Percentiles rank a stretch among this genome's conserved stretches.
Evolutionary conservation across 2,888 invertebrate species (phyloP).

Genomic region (Torymus texanus): DNA sequence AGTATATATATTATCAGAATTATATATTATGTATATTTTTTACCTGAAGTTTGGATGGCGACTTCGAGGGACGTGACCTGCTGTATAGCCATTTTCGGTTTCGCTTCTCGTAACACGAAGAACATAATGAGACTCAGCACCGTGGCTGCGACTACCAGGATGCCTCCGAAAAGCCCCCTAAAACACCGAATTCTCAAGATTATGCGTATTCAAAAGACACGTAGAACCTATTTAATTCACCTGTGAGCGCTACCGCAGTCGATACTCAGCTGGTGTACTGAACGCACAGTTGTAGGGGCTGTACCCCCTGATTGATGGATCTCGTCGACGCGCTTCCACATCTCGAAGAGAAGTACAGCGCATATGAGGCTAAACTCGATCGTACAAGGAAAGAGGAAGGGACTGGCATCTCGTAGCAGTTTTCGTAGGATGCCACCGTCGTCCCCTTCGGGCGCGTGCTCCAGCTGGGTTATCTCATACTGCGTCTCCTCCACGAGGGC

Average conservation of each 20-base stretch:
- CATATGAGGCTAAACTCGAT: conserved; percentile 95
- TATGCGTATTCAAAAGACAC: not conserved
- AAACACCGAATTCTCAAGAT: conserved; percentile 55
- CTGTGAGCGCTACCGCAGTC: conserved; percentile 91
- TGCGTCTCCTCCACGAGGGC: conserved; percentile 89
- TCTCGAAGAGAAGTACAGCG: conserved; percentile 86
- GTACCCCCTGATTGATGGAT: conserved; percentile 70
- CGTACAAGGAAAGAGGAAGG: conserved; percentile 92
- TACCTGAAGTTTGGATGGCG: conserved; percentile 67
- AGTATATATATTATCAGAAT: not conserved
- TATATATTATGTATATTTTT: not conserved
- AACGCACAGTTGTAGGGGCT: conserved; percentile 66
- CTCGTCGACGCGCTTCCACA: conserved; percentile 90
- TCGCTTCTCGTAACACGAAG: conserved; percentile 85
- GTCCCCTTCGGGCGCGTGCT: conserved; percentile 65
- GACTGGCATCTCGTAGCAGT: conserved; percentile 77
- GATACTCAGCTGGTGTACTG: conserved; percentile 76
- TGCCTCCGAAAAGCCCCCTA: conserved; percentile 83
- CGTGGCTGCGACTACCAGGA: conserved; percentile 86
- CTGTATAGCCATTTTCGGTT: conserved; percentile 68
- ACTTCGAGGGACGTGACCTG: conserved; percentile 71
- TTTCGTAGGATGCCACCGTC: conserved; percentile 76
- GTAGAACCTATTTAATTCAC: conserved; percentile 55
- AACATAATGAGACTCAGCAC: conserved; percentile 93
- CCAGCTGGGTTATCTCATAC: conserved; percentile 87